These are phyloP conservation scores for Tolypeutes matacus DNA, from an alignment of 2,797 vertebrate genomes.

Conservation along the genomic window DNA sequence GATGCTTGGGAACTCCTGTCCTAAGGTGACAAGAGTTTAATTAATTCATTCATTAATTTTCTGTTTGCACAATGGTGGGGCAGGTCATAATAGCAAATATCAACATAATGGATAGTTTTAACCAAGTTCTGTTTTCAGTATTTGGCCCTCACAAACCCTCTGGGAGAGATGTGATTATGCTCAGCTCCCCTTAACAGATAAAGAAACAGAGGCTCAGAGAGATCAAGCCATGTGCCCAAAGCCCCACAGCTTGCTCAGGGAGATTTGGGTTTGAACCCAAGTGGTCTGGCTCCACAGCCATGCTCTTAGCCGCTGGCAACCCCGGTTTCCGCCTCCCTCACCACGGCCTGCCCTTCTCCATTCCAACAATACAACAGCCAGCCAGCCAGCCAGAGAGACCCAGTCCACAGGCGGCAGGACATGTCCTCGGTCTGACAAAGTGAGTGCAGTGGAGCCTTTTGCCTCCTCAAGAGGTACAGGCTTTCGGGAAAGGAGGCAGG, in stretches of 20 bases:
- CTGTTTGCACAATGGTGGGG: neutral
- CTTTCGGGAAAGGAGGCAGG: neutral
- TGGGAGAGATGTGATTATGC: neutral
- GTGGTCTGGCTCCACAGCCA: too few relatives aligned
- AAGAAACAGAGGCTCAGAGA: neutral
- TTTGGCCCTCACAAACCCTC: neutral
- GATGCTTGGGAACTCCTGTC: neutral
- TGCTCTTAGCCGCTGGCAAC: too few relatives aligned
- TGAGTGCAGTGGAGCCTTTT: neutral
- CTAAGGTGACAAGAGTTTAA: neutral
- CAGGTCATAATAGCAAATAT: neutral
- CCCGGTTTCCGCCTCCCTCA: neutral
- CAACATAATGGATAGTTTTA: too few relatives aligned
- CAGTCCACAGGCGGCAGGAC: fast-evolving
- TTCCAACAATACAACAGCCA: neutral
- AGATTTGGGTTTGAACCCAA: neutral
- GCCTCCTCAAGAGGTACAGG: neutral
- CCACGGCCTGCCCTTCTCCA: fast-evolving
- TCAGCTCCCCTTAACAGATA: neutral
- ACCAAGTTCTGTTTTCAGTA: neutral
- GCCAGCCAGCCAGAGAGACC: too few relatives aligned
- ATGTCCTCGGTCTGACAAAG: neutral
- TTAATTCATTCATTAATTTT: too few relatives aligned
- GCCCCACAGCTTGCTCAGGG: neutral
- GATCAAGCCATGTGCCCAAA: neutral